Conservation (phyloP, 1,140 invertebrate genomes). For the Heliconius hewitsoni region DNA sequence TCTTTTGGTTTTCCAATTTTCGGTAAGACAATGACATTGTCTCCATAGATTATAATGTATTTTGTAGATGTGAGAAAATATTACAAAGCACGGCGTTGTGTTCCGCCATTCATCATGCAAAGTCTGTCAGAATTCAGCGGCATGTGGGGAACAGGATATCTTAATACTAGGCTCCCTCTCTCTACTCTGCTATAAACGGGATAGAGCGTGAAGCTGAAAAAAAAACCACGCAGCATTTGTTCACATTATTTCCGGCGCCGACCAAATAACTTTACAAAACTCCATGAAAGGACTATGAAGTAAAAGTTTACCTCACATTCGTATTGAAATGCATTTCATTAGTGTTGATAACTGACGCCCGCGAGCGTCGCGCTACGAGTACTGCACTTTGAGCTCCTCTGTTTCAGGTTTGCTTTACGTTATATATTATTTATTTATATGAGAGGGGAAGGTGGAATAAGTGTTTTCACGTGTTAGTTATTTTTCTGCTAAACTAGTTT, state of each 20-base stretch:
- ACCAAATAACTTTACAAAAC: constrained; percentile 5
- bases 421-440: not conserved
- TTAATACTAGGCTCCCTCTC: too few species aligned
- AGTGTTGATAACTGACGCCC: constrained; percentile 12
- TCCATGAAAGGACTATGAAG: not conserved
- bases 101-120: too few species aligned
- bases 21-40: too few species aligned
- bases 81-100: too few species aligned
- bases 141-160: too few species aligned
- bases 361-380: not conserved
- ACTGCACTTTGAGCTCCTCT: not conserved
- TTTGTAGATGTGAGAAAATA: too few species aligned
- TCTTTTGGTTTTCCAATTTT: too few species aligned
- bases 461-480: not conserved
- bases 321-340: constrained; percentile 12
- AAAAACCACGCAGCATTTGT: not conserved
- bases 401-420: not conserved
- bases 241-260: not conserved
- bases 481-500: too few species aligned
- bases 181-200: too few species aligned
- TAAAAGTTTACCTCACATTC: constrained; percentile 8
- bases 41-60: too few species aligned
- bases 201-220: not conserved
- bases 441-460: not conserved
- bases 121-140: too few species aligned